Percentiles rank a stretch among this genome's conserved stretches.
Evolutionary conservation across 2,797 vertebrate species (phyloP).

Genomic region (Thripadectes ignobilis): DNA sequence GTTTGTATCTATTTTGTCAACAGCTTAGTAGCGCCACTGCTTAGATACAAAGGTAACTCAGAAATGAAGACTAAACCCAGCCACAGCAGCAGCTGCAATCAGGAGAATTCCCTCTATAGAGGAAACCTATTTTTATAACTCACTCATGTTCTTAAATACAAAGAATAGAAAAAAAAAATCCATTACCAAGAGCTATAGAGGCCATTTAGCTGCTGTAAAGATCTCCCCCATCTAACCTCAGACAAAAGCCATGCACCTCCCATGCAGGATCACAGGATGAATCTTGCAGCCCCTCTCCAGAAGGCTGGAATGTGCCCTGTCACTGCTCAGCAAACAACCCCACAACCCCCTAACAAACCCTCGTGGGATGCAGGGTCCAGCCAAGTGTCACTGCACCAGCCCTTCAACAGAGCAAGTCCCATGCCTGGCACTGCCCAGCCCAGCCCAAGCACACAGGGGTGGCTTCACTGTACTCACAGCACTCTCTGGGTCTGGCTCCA

Average conservation of each 20-base stretch:
- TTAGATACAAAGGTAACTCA: neutral
- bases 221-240: neutral
- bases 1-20: neutral
- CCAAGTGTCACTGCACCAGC: neutral
- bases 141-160: neutral
- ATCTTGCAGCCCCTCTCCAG: neutral
- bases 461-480: constrained; percentile 75
- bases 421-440: neutral
- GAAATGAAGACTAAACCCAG: neutral
- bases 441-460: neutral
- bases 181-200: neutral
- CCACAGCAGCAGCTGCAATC: neutral
- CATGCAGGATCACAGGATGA: neutral
- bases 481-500: constrained; percentile 79
- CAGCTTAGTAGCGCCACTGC: rapidly evolving
- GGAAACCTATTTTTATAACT: neutral
- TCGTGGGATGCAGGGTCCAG: neutral
- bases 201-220: neutral
- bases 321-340: neutral
- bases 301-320: neutral
- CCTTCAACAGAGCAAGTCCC: neutral
- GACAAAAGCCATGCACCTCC: neutral
- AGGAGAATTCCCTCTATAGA: neutral
- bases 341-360: neutral
- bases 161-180: neutral